A percentile compares a stretch with the other conserved stretches of the same genome.
Conservation (phyloP, 2,113 vertebrate genomes). For the Oryzias melastigma region DNA sequence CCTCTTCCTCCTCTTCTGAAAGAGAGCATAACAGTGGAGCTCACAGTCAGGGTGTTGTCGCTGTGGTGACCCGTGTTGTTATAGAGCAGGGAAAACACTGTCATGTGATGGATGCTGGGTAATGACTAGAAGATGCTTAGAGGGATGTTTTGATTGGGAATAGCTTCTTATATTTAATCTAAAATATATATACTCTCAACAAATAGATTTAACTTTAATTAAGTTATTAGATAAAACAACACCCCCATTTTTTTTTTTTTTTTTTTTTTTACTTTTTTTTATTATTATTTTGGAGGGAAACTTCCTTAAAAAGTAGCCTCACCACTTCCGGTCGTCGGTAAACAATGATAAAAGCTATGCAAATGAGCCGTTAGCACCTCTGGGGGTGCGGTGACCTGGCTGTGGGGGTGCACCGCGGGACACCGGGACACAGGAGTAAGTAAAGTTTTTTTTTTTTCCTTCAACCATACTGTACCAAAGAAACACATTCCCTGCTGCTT, state of each 20-base stretch:
- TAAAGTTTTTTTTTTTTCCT: slow-evolving; percentile 3
- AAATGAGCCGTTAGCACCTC: slow-evolving; percentile 50
- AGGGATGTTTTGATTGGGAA: too few relatives aligned
- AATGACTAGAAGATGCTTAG: too few relatives aligned
- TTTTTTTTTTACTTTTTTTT: too few relatives aligned
- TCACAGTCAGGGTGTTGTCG: slow-evolving; percentile 48
- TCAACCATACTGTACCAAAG: neutral
- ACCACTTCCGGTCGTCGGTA: slow-evolving; percentile 33
- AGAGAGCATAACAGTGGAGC: slow-evolving; percentile 14
- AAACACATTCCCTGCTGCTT: neutral
- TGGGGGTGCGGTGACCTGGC: slow-evolving; percentile 43
- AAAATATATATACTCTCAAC: too few relatives aligned
- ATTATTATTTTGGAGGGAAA: too few relatives aligned
- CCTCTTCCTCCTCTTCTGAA: slow-evolving; percentile 26
- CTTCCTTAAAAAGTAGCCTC: neutral
- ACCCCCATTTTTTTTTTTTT: too few relatives aligned
- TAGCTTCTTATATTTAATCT: too few relatives aligned
- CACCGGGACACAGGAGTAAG: neutral
- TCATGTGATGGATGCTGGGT: slow-evolving; percentile 27
- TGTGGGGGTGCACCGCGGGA: slow-evolving; percentile 20
- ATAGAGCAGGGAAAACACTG: slow-evolving; percentile 27
- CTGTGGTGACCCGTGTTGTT: slow-evolving; percentile 43
- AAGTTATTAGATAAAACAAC: too few relatives aligned
- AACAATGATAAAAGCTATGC: slow-evolving; percentile 47
- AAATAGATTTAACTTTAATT: too few relatives aligned